Percentiles rank a stretch among this genome's conserved stretches.
Evolutionary conservation across 2,113 vertebrate species (phyloP).

Genomic region (Hystrix cristata): DNA sequence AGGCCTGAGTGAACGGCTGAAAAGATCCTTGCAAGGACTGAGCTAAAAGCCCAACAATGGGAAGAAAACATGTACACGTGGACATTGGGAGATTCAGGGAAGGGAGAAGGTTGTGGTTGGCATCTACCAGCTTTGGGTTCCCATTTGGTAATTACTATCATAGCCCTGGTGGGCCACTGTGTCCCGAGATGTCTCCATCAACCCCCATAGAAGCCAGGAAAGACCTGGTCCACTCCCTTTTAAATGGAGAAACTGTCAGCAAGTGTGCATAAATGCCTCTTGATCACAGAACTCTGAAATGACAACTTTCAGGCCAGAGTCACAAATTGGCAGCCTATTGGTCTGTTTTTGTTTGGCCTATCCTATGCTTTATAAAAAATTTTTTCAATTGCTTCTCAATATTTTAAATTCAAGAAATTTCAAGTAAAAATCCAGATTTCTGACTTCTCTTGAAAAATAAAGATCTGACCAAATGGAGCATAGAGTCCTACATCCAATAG

Average conservation of each 20-base stretch:
- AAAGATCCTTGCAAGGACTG: neutral
- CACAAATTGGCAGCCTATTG: neutral
- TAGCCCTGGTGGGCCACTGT: neutral
- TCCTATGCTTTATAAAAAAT: neutral
- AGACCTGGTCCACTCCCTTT: neutral
- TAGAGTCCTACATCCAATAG: neutral
- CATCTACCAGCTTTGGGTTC: neutral
- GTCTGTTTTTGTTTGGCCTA: neutral
- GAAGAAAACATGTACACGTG: fast-evolving
- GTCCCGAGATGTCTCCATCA: neutral
- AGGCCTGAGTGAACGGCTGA: neutral
- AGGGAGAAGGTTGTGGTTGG: neutral
- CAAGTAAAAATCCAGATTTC: slow-evolving; percentile 25
- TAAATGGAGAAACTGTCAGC: neutral
- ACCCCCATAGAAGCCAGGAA: neutral
- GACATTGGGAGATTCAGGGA: neutral
- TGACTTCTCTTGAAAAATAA: slow-evolving; percentile 48
- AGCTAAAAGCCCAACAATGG: neutral
- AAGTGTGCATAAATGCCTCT: neutral
- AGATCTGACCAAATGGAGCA: neutral
- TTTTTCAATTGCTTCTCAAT: neutral
- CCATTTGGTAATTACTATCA: neutral
- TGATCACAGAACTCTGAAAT: slow-evolving; percentile 2
- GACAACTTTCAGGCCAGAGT: neutral
- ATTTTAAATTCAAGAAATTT: slow-evolving; percentile 34